Conservation (phyloP, 2,888 invertebrate species). For the Chrysopilus asiliformis region DNA sequence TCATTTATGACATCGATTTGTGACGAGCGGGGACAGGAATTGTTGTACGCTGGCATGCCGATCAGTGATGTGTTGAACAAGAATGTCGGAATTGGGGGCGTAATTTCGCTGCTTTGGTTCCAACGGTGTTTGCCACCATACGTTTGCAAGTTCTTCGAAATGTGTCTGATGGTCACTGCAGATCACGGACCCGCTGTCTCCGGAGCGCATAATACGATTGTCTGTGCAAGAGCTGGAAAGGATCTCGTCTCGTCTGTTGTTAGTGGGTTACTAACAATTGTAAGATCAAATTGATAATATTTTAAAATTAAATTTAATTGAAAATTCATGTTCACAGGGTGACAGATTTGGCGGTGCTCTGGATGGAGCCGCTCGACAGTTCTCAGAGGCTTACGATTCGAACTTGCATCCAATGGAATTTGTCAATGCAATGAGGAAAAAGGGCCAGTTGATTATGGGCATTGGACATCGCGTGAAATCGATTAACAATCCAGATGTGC, state of each 20-base stretch:
- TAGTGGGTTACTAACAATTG: conserved; percentile 92
- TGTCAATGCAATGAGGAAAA: conserved; percentile 93
- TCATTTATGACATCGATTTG: conserved; percentile 99
- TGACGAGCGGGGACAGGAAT: conserved; percentile 95
- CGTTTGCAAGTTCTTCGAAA: conserved; percentile 95
- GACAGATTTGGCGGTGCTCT: conserved; percentile 97
- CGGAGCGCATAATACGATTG: conserved; percentile 97
- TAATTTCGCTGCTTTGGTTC: conserved; percentile 96
- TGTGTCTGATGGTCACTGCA: conserved; percentile 96
- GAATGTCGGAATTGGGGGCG: conserved; percentile 94
- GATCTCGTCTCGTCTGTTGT: conserved; percentile 92
- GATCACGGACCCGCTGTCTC: conserved; percentile 99
- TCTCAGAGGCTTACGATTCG: conserved; percentile 90
- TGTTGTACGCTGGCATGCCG: conserved; percentile 91
- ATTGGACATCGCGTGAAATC: conserved; percentile 89
- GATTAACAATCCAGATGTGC: conserved; percentile 97
- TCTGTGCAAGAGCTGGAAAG: conserved; percentile 93
- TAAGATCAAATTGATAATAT: conserved; percentile 43
- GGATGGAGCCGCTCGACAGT: conserved; percentile 95
- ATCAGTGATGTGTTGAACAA: conserved; percentile 80
- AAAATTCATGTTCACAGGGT: conserved; percentile 53
- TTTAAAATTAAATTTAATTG: too few species aligned
- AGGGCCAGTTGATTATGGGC: conserved; percentile 97
- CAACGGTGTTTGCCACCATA: conserved; percentile 89
- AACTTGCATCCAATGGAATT: conserved; percentile 95